Evolutionary conservation across 2,113 vertebrate species (phyloP).

Genomic region (Rattus rattus): DNA sequence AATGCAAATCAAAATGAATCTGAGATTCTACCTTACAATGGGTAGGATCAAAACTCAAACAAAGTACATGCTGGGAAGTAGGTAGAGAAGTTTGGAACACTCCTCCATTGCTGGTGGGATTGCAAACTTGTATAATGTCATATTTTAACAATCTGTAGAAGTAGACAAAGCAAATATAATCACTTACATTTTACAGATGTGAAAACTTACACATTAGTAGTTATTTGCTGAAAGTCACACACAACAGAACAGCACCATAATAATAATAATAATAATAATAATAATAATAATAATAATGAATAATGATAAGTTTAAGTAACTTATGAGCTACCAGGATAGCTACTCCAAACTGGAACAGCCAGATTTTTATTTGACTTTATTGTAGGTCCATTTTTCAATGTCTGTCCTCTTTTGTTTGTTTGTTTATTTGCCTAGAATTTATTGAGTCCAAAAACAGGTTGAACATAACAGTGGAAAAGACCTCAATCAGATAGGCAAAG

Average conservation of each 20-base stretch:
- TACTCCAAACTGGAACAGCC: neutral
- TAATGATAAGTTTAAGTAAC: neutral
- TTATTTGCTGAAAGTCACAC: neutral
- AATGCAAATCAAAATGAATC: too few relatives aligned
- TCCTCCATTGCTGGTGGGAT: too few relatives aligned
- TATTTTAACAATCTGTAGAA: neutral
- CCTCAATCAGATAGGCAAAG: slow-evolving; percentile 45
- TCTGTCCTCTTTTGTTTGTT: neutral
- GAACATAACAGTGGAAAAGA: slow-evolving; percentile 37
- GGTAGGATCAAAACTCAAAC: too few relatives aligned
- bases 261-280: too few relatives aligned
- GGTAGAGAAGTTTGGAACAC: too few relatives aligned
- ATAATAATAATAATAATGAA: too few relatives aligned
- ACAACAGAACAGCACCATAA: neutral
- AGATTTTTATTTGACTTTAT: neutral
- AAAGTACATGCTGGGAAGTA: too few relatives aligned
- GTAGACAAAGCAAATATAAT: neutral
- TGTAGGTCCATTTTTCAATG: neutral
- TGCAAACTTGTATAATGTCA: neutral
- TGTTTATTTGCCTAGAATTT: neutral
- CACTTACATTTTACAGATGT: neutral
- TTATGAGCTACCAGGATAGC: neutral
- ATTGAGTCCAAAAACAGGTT: slow-evolving; percentile 55
- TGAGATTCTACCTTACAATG: too few relatives aligned
- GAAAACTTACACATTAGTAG: neutral